phyloP scores from a whole-genome alignment of 2,888 invertebrate species.

The Nomada fabriciana region DNA sequence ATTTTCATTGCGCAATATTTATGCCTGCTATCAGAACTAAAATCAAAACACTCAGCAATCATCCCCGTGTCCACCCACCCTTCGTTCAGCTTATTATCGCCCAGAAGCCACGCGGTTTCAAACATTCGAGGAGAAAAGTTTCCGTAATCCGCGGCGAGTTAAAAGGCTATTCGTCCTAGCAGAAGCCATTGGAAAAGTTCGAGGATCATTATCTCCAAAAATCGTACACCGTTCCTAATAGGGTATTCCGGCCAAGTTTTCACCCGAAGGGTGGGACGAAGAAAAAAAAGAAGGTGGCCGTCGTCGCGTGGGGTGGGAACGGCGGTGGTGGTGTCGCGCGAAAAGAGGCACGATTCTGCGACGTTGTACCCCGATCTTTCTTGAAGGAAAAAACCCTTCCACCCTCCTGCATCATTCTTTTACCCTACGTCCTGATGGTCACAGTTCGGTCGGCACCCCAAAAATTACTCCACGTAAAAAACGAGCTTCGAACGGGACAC shows the following conservation, averaged over 20 bases:
- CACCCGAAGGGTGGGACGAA: slow-evolving; percentile 33
- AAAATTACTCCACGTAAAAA: slow-evolving; percentile 71
- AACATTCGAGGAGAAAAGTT: slow-evolving; percentile 35
- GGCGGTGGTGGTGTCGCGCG: slow-evolving; percentile 35
- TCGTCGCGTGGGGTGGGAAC: slow-evolving; percentile 13
- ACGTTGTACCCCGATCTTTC: slow-evolving; percentile 55
- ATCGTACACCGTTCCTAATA: slow-evolving; percentile 53
- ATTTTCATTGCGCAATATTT: too few relatives aligned
- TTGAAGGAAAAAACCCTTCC: slow-evolving; percentile 38
- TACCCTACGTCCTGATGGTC: slow-evolving; percentile 54
- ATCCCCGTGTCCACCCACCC: neutral
- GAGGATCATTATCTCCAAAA: slow-evolving; percentile 63
- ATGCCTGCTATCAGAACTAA: too few relatives aligned
- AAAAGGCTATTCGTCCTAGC: slow-evolving; percentile 45
- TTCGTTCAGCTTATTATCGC: slow-evolving; percentile 18
- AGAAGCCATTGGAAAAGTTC: slow-evolving; percentile 56
- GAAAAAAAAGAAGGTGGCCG: slow-evolving; percentile 24
- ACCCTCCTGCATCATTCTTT: slow-evolving; percentile 11
- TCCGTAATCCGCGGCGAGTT: slow-evolving; percentile 35
- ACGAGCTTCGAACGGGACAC: slow-evolving; percentile 61
- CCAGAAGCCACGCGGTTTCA: neutral
- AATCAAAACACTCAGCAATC: neutral
- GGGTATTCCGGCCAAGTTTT: slow-evolving; percentile 58
- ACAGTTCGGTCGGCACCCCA: slow-evolving; percentile 71
- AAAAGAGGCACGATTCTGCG: slow-evolving; percentile 43